Evolutionary conservation across 2,113 vertebrate genomes (phyloP).

Genomic region (Sylvicapra grimmia): DNA sequence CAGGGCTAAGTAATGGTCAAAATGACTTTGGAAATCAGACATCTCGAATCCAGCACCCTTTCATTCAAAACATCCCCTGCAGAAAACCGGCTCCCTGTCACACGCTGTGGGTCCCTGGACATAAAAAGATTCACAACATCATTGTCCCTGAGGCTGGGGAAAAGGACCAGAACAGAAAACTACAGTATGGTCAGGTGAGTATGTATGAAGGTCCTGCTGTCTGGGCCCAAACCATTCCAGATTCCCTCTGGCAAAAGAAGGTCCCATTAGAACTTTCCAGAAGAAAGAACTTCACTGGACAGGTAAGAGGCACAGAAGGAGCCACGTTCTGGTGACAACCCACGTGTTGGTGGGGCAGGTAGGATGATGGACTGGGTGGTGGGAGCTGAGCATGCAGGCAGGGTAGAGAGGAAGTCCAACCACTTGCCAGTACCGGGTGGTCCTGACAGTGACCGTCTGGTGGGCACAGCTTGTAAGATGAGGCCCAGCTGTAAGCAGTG

Average conservation of each 20-base stretch:
- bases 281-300: not conserved
- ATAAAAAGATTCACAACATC: not conserved
- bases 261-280: not conserved
- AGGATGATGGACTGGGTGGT: not conserved
- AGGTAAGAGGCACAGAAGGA: not conserved
- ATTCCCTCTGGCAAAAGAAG: not conserved
- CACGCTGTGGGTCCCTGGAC: not conserved
- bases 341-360: rapidly evolving
- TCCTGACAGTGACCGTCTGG: not conserved
- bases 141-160: not conserved
- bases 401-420: not conserved
- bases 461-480: not conserved
- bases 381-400: not conserved
- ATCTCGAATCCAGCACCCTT: not conserved
- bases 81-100: not conserved
- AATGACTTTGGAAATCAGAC: not conserved
- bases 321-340: not conserved
- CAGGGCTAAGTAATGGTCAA: not conserved
- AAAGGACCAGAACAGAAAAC: not conserved
- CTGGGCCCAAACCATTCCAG: not conserved
- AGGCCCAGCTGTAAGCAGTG: not conserved
- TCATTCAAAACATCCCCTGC: not conserved
- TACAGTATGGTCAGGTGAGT: too few species aligned
- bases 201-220: rapidly evolving
- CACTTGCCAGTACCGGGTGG: not conserved